Conservation (phyloP, 2,113 vertebrate genomes). For the Amazona guildingii region DNA sequence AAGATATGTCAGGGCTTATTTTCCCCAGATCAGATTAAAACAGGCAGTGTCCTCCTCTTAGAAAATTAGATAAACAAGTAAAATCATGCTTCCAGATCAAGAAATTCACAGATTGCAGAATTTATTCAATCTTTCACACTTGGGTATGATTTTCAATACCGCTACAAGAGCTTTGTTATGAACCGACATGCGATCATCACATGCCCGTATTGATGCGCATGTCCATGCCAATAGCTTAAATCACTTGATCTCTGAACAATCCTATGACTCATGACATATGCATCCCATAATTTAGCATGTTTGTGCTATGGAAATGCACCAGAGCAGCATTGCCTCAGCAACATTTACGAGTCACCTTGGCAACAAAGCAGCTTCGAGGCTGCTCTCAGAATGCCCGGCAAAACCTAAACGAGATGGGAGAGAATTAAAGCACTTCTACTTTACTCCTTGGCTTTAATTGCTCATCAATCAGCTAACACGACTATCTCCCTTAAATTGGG, state of each 20-base stretch:
- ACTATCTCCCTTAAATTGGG: neutral
- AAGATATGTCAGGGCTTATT: neutral
- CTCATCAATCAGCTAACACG: neutral
- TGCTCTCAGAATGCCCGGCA: slow-evolving; percentile 58
- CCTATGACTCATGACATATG: slow-evolving; percentile 75
- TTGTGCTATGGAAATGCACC: slow-evolving; percentile 74
- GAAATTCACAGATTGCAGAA: neutral
- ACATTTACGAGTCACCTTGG: slow-evolving; percentile 80
- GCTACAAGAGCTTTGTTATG: neutral
- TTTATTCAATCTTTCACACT: neutral
- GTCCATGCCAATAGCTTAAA: slow-evolving; percentile 57
- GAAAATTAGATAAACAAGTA: neutral
- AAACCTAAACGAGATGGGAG: slow-evolving; percentile 61
- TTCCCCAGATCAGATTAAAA: neutral
- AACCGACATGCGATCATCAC: slow-evolving; percentile 18
- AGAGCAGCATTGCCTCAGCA: slow-evolving; percentile 77
- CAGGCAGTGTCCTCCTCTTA: neutral
- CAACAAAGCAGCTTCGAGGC: slow-evolving; percentile 74
- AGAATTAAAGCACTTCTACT: slow-evolving; percentile 33
- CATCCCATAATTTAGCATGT: slow-evolving; percentile 79
- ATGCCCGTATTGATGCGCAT: slow-evolving; percentile 17
- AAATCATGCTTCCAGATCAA: neutral
- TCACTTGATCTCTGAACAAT: slow-evolving; percentile 73
- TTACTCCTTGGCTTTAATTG: neutral
- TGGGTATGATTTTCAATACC: neutral